phyloP scores from a whole-genome alignment of 2,797 vertebrate species.

The Tapera naevia region DNA sequence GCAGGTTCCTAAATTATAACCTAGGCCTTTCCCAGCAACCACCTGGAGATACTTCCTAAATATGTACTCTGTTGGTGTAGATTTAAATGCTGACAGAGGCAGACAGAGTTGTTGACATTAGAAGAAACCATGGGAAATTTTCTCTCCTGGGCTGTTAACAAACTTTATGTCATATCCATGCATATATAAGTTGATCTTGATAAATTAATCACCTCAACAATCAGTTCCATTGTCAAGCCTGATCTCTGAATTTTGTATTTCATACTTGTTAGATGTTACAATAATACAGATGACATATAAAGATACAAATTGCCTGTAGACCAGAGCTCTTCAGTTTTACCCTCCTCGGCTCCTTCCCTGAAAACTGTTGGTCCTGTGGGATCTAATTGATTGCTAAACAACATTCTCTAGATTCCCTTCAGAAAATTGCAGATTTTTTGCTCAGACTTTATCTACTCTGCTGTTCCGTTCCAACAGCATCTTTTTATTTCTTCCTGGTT shows the following conservation, averaged over 20 bases:
- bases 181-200: not conserved
- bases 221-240: not conserved
- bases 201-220: not conserved
- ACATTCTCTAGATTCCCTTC: not conserved
- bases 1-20: not conserved
- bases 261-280: not conserved
- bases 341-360: not conserved
- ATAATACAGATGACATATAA: not conserved
- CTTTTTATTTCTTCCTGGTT: not conserved
- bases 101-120: not conserved
- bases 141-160: not conserved
- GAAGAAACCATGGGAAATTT: not conserved
- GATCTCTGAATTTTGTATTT: not conserved
- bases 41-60: not conserved
- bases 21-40: not conserved
- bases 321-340: not conserved
- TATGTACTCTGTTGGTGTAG: not conserved
- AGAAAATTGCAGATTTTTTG: not conserved
- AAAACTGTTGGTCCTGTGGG: not conserved
- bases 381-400: not conserved
- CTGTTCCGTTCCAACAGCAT: not conserved
- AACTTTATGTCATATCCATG: not conserved
- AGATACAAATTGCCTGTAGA: not conserved
- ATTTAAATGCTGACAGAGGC: not conserved
- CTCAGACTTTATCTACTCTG: not conserved